phyloP scores from a whole-genome alignment of 2,113 vertebrate species.

The Sigmodon hispidus region DNA sequence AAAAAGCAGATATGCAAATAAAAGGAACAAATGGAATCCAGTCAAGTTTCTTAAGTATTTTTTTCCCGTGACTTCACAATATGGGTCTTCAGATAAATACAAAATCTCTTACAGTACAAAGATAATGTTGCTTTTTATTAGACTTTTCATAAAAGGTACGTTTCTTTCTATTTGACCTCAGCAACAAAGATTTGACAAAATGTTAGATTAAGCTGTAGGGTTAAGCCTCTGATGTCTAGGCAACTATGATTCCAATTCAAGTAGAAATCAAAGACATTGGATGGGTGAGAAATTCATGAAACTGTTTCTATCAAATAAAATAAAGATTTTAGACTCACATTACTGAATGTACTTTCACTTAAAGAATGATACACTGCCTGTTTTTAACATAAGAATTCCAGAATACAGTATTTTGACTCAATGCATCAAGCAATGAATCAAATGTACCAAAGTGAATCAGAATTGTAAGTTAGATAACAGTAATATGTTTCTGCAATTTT shows the following conservation, averaged over 20 bases:
- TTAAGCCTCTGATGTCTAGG: constrained; percentile 64
- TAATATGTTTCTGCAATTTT: constrained; percentile 18
- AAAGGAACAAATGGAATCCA: constrained; percentile 53
- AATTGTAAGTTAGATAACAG: constrained; percentile 47
- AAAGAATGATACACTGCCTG: constrained; percentile 52
- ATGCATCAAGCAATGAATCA: neutral
- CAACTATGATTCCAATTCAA: constrained; percentile 67
- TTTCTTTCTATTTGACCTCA: constrained; percentile 63
- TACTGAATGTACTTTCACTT: constrained; percentile 53
- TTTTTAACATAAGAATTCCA: constrained; percentile 31
- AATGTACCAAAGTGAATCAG: constrained; percentile 48
- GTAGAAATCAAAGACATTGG: constrained; percentile 47
- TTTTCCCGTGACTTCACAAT: constrained; percentile 50
- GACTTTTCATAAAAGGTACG: constrained; percentile 54
- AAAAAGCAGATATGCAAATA: constrained; percentile 49
- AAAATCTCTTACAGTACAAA: constrained; percentile 53
- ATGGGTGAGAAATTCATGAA: constrained; percentile 43
- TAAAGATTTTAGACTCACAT: constrained; percentile 45
- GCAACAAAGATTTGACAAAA: constrained; percentile 53
- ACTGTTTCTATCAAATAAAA: constrained; percentile 40
- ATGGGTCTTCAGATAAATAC: constrained; percentile 54
- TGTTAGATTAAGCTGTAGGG: constrained; percentile 40
- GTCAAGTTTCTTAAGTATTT: constrained; percentile 47
- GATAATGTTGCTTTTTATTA: constrained; percentile 43
- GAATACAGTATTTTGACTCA: constrained; percentile 28